Conservation (phyloP, 1,140 invertebrate species). For the Meloidogyne exigua region DNA sequence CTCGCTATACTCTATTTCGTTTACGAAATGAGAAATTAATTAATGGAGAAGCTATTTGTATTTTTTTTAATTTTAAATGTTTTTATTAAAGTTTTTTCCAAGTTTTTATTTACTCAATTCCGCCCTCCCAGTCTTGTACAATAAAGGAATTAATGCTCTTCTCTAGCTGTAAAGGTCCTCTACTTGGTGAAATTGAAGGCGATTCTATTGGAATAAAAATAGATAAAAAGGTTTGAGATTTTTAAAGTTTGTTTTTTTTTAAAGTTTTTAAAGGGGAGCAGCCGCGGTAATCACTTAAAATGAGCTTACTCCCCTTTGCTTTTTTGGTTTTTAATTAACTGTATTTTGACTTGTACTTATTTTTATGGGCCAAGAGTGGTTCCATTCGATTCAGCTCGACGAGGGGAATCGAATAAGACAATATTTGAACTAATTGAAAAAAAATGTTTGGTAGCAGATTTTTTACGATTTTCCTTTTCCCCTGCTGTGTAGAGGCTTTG, state of each 20-base stretch:
- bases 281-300: too few relatives aligned
- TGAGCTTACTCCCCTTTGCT: too few relatives aligned
- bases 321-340: too few relatives aligned
- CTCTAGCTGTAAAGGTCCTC: constrained; percentile 60
- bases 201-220: constrained; percentile 51
- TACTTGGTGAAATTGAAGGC: constrained; percentile 50
- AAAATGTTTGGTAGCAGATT: too few relatives aligned
- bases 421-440: too few relatives aligned
- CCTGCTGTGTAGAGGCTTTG: too few relatives aligned
- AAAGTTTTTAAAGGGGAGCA: too few relatives aligned
- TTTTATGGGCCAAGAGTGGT: too few relatives aligned
- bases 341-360: too few relatives aligned
- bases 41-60: constrained; percentile 5
- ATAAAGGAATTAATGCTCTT: constrained; percentile 63
- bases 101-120: constrained; percentile 63
- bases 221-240: constrained; percentile 56
- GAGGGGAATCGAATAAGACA: too few relatives aligned
- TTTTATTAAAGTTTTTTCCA: constrained; percentile 29
- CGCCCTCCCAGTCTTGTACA: constrained; percentile 58
- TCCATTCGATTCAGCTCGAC: too few relatives aligned
- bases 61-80: background rate
- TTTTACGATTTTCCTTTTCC: too few relatives aligned
- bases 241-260: background rate
- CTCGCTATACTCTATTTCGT: constrained; percentile 58
- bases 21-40: constrained; percentile 46